Evolutionary conservation across 2,113 vertebrate genomes (phyloP), one percentile per base, ranked within the genome.

Genomic region (Trogon surrucura): DNA sequence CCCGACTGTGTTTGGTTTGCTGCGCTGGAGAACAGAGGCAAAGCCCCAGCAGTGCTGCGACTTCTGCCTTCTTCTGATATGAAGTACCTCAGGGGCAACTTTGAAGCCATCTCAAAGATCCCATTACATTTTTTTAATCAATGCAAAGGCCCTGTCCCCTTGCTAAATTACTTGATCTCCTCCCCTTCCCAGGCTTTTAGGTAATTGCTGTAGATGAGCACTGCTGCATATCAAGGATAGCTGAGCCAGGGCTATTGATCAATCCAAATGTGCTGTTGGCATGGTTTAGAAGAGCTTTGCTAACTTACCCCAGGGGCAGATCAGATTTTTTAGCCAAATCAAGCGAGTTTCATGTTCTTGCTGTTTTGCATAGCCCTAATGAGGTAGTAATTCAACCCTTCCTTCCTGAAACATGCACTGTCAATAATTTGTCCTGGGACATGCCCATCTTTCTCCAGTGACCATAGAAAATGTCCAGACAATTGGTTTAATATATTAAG

Each of bases 211-310:
- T 61, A 69, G 92, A 91, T 66, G 86, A 94, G 86, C 57, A 1
- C 29, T 36, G 3, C 77, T 79, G 69, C 48, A 6, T 29, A 79
- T 81, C 45, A 26, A 65, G 73, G 83, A 47, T 15, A 91, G 69
- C 83, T 82, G 95, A 96, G 92, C 93, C 90, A 94, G 92, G 60
- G 62, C 92, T 92, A 96, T 97, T 91, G 95, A 97, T 97, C 92
- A 89, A 72, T 79, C 89, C 88, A 93, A 95, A 92, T 69, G 73
- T 85, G 86, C 86, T 84, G 45, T 47, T 96, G 88, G 96, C 91
- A 19, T 73, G 80, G 83, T 22, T 96, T 93, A 92, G 86, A 87
- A 85, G 66, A 96, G 92, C 88, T 95, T 92, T 87, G 50, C 80
- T 54, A 69, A 93, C 30, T 58, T 88, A 70, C 83, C 83, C 78